A percentile compares a stretch with the other conserved stretches of the same genome.
Conservation (phyloP, 2,888 invertebrate species). For the Cyclophora albipunctata region DNA sequence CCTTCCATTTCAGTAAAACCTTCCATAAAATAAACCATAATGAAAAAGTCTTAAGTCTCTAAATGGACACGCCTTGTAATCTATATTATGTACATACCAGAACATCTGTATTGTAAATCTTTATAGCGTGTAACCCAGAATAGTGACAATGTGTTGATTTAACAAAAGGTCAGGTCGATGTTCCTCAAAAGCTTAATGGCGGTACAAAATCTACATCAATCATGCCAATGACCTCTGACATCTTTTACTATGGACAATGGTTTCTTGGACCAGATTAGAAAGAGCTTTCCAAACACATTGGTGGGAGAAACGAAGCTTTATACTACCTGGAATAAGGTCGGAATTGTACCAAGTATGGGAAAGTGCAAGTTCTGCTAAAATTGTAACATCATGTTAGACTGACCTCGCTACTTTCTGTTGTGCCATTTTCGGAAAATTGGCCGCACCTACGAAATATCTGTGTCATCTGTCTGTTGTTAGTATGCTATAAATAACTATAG, state of each 20-base stretch:
- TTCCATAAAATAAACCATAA: too few species aligned
- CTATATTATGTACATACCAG: too few species aligned
- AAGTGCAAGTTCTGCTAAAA: constrained; percentile 18
- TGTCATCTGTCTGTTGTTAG: constrained; percentile 19
- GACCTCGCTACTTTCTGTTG: constrained; percentile 45
- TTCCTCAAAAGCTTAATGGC: constrained; percentile 19
- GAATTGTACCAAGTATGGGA: constrained; percentile 12
- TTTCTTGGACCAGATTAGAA: constrained; percentile 23
- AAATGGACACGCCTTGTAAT: too few species aligned
- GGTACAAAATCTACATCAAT: constrained; percentile 37
- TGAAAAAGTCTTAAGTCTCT: too few species aligned
- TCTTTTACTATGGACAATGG: constrained; percentile 44
- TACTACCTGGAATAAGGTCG: constrained; percentile 10
- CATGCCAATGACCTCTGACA: constrained; percentile 47
- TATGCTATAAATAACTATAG: too few species aligned
- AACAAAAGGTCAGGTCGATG: constrained; percentile 24
- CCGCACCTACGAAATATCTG: constrained; percentile 45
- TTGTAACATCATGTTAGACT: constrained; percentile 22
- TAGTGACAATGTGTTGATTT: too few species aligned
- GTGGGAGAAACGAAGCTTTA: constrained; percentile 23
- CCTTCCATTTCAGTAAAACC: too few species aligned
- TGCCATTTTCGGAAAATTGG: constrained; percentile 50
- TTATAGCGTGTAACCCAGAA: too few species aligned
- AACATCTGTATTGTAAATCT: too few species aligned
- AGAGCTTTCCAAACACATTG: constrained; percentile 17